Conservation (phyloP, 92 coral and sea anemone genomes). For the Bergia puertoricense region DNA sequence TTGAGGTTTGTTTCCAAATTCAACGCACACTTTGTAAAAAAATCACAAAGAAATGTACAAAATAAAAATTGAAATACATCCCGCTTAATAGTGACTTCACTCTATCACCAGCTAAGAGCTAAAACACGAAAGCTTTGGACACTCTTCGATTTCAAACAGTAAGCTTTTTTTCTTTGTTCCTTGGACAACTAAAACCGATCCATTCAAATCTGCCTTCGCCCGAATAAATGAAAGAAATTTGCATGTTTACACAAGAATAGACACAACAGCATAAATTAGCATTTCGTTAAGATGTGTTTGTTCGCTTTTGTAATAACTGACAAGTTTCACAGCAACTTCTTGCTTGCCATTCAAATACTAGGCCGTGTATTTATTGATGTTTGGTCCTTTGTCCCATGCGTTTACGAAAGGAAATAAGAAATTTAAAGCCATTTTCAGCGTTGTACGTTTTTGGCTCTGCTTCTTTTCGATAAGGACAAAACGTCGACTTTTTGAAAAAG, state of each 20-base stretch:
- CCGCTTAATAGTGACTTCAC: background rate
- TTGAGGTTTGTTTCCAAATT: slow-evolving; percentile 10
- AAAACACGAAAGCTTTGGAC: background rate
- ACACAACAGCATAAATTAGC: slow-evolving; percentile 74
- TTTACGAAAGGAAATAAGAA: background rate
- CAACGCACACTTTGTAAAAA: slow-evolving; percentile 41
- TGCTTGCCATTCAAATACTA: slow-evolving; percentile 17
- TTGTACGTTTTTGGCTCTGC: background rate
- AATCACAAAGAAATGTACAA: slow-evolving; percentile 34
- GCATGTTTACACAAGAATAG: slow-evolving; percentile 66
- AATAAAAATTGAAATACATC: background rate
- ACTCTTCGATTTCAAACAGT: background rate
- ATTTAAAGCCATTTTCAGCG: background rate
- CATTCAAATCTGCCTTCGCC: slow-evolving; percentile 52
- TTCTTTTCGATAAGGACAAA: background rate
- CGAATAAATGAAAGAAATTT: slow-evolving; percentile 68
- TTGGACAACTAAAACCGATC: slow-evolving; percentile 27
- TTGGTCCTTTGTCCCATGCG: background rate
- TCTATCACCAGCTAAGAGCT: slow-evolving; percentile 19
- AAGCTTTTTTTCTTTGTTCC: slow-evolving; percentile 48
- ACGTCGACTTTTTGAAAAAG: background rate
- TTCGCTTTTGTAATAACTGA: slow-evolving; percentile 49
- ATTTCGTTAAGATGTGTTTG: slow-evolving; percentile 55
- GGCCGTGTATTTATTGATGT: background rate
- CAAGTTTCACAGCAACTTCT: slow-evolving; percentile 21